Conservation (phyloP, 2,888 invertebrate species). For the Spilarctia lutea region DNA sequence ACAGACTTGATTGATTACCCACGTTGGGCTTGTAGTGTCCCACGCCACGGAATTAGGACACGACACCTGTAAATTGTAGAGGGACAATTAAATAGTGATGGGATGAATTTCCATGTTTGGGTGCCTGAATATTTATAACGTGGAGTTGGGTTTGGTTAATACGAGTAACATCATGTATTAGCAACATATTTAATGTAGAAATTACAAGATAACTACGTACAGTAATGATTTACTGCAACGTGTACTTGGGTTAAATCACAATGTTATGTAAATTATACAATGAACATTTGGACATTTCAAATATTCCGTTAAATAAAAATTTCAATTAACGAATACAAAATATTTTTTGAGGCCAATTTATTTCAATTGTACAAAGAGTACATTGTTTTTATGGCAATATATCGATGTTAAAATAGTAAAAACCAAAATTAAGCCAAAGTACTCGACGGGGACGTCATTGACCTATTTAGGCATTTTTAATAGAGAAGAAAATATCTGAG, state of each 20-base stretch:
- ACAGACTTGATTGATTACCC: slow-evolving; percentile 82
- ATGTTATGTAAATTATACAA: too few species aligned
- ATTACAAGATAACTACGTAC: background rate
- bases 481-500: background rate
- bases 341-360: too few species aligned
- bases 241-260: too few species aligned
- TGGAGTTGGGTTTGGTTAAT: background rate
- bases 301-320: too few species aligned
- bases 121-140: slow-evolving; percentile 29
- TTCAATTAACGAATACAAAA: too few species aligned
- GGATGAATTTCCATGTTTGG: slow-evolving; percentile 29
- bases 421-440: background rate
- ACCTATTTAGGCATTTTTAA: background rate
- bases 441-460: background rate
- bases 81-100: slow-evolving; percentile 48
- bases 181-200: background rate
- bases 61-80: slow-evolving; percentile 64
- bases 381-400: background rate
- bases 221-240: background rate
- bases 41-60: slow-evolving; percentile 67
- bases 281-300: too few species aligned
- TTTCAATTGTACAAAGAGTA: too few species aligned
- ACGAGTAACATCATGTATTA: background rate
- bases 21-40: slow-evolving; percentile 59
- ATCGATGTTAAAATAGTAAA: background rate